Base-by-base conservation (phyloP, 2,888 invertebrate species). In the Therioaphis trifolii region DNA sequence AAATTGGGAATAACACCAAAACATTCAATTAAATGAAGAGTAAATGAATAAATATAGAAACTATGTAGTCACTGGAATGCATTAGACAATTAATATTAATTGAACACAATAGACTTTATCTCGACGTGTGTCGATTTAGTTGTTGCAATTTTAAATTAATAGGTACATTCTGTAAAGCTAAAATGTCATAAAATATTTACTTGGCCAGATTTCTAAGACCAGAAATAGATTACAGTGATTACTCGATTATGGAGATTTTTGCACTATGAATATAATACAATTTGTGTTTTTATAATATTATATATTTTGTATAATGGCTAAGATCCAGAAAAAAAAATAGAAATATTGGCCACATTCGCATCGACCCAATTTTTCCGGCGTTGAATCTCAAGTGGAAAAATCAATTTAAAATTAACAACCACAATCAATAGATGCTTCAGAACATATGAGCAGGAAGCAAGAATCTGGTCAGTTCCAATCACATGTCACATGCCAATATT, bases 331-430 rank as follows among this genome's bases (percentile, higher is more conserved):
- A 63, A 63, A 27, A 40, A 46, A 29, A 69, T 46, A 69, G 46
- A 69, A 35, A 24, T 61, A 74, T 63, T 80, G 58, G 46, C 29
- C 71, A 18, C 29, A 80, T 80, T 79, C 71, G 61, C 5, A 21
- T 24, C 63, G 63, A 82, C 74, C 82, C 52, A 82, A 74, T 82
- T 74, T 80, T 82, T 80, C 58, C 58, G n/a, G 29, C n/a, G 29
- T 40, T 55, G 35, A n/a, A 61, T 21, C 12, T 24, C 21, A 40
- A 21, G 5, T 29, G 29, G 46, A 46, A 18, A 68, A 18, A 5
- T 55, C 0, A 27, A 43, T 69, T 68, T 43, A 78, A 78, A 68
- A 78, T 43, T 55, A 55, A 7, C 12, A 4, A 52, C 52, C 24
- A 21, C 68, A 55, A 68, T 78, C 43, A n/a, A 63, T 18, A 35